Evolutionary conservation across 2,797 vertebrate genomes (phyloP).

Genomic region (Alcedo atthis): DNA sequence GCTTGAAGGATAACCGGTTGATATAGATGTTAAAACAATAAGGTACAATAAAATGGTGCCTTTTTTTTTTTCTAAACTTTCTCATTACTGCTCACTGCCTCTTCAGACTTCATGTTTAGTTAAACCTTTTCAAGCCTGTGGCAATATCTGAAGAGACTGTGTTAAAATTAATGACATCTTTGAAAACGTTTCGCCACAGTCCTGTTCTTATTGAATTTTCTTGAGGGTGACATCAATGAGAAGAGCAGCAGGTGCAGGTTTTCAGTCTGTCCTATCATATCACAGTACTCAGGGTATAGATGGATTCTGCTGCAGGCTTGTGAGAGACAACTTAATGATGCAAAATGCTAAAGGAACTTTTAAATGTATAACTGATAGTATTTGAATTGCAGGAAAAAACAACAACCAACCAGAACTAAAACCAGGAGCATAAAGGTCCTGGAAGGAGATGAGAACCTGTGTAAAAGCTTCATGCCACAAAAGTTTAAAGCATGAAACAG

Average conservation of each 20-base stretch:
- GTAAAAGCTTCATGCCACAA: background rate
- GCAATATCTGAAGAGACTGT: background rate
- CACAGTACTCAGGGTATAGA: background rate
- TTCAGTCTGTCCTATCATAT: background rate
- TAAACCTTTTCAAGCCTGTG: background rate
- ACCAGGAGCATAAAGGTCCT: background rate
- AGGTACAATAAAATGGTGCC: background rate
- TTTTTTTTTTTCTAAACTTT: background rate
- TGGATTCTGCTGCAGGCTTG: background rate
- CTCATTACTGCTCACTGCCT: background rate
- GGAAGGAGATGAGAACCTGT: background rate
- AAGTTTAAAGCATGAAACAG: background rate
- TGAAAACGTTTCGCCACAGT: background rate
- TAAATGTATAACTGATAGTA: background rate
- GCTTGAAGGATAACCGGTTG: background rate
- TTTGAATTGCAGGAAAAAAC: background rate
- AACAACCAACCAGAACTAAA: background rate
- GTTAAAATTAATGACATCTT: slow-evolving; percentile 36
- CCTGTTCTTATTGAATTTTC: background rate
- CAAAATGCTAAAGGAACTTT: background rate
- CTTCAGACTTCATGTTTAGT: background rate
- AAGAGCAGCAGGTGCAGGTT: background rate
- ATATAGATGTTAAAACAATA: background rate
- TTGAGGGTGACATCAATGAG: background rate
- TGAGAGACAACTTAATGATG: background rate